These are phyloP conservation scores for Vipera ursinii DNA, from an alignment of 2,797 vertebrate genomes.

Conservation along the genomic window DNA sequence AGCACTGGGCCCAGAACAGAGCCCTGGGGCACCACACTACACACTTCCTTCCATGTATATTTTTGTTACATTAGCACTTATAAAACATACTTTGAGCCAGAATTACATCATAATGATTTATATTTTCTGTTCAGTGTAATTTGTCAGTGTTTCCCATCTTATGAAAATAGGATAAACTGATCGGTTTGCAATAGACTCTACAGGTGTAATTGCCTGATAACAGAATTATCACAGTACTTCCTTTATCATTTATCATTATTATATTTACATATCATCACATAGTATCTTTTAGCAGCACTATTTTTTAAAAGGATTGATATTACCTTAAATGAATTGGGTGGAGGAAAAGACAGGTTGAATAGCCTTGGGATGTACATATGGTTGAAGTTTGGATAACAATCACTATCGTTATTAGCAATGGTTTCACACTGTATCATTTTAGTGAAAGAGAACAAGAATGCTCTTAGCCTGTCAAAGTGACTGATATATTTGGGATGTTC, in stretches of 20 bases:
- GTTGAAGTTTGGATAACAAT: neutral
- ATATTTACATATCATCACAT: constrained; percentile 44
- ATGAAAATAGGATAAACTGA: constrained; percentile 39
- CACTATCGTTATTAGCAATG: neutral
- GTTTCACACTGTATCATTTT: neutral
- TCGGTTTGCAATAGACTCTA: constrained; percentile 29
- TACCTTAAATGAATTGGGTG: neutral
- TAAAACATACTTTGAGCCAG: constrained; percentile 38
- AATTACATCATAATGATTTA: constrained; percentile 62
- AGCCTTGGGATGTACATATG: neutral
- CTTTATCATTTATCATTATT: constrained; percentile 67
- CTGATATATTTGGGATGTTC: neutral
- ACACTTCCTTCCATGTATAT: no score
- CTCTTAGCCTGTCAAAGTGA: neutral
- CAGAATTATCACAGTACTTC: constrained; percentile 44
- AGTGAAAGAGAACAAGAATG: neutral
- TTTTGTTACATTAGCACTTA: constrained; percentile 49
- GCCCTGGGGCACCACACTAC: no score
- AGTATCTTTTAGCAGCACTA: neutral
- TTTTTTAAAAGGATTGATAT: neutral
- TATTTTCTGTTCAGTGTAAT: constrained; percentile 62
- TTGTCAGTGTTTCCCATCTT: constrained; percentile 44
- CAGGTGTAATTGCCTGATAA: constrained; percentile 42
- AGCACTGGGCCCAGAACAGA: no score
- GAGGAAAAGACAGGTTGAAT: no score